Conservation (phyloP, 2,797 vertebrate genomes). For the Mallotus villosus region DNA sequence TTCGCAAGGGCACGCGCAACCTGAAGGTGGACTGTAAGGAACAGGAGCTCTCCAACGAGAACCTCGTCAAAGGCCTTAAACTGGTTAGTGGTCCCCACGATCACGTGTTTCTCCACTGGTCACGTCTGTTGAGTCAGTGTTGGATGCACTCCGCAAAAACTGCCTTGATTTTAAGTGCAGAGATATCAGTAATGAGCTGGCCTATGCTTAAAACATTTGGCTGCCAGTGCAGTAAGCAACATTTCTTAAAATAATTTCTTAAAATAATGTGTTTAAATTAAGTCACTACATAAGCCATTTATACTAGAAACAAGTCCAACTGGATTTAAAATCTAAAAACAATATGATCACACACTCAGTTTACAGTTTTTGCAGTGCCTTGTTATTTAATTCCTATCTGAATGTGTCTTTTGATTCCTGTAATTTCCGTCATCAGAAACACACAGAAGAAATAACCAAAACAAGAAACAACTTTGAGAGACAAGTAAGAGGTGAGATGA, state of each 20-base stretch:
- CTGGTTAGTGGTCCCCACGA: conserved; percentile 73
- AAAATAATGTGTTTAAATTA: not conserved
- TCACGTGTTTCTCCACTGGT: not conserved
- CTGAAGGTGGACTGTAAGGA: conserved; percentile 78
- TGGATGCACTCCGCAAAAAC: not conserved
- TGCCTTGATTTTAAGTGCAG: too few relatives aligned
- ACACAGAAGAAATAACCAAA: conserved; percentile 76
- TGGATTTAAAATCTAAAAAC: too few relatives aligned
- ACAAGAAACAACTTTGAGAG: conserved; percentile 74
- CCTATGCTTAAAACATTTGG: too few relatives aligned
- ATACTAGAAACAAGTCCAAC: too few relatives aligned
- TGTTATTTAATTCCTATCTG: not conserved
- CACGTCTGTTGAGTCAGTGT: not conserved
- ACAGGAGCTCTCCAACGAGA: conserved; percentile 76
- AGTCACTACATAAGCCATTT: too few relatives aligned
- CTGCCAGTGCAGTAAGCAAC: too few relatives aligned
- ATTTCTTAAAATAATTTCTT: too few relatives aligned
- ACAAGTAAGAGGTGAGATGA: conserved; percentile 78
- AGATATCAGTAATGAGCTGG: too few relatives aligned
- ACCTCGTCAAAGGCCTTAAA: conserved; percentile 73
- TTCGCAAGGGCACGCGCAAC: conserved; percentile 66
- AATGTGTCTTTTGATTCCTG: conserved; percentile 20
- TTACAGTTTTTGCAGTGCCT: not conserved
- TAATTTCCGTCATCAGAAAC: conserved; percentile 73
- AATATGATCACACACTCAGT: not conserved